Evolutionary conservation across 2,797 vertebrate species (phyloP).

Genomic region (Chloroceryle inda): DNA sequence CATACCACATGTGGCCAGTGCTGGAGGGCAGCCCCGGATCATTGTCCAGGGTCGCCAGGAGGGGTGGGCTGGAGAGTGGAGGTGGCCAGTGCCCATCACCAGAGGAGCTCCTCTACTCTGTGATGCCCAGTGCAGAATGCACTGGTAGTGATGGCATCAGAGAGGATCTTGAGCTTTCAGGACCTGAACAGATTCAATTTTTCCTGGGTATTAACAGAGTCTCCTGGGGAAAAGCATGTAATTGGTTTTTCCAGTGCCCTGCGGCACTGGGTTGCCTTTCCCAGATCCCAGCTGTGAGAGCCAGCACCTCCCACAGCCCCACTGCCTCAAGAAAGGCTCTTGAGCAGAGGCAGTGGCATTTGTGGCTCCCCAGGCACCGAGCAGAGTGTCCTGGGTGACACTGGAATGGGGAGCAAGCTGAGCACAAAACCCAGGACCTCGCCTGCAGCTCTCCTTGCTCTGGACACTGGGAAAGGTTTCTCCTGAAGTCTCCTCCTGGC

Average conservation of each 20-base stretch:
- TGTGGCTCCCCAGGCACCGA: accelerated
- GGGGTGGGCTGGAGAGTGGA: not conserved
- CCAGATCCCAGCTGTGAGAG: not conserved
- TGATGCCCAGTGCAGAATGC: not conserved
- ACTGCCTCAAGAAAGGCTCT: accelerated
- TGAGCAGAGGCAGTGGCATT: accelerated
- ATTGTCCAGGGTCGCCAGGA: accelerated
- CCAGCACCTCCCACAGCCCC: not conserved
- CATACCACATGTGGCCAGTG: not conserved
- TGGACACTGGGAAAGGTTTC: not conserved
- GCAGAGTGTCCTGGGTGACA: not conserved
- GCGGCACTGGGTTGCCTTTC: not conserved
- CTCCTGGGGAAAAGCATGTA: not conserved
- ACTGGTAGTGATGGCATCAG: not conserved
- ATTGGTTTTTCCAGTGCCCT: not conserved
- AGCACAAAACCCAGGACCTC: not conserved
- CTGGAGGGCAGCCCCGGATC: accelerated
- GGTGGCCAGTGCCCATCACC: accelerated
- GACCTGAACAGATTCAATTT: not conserved
- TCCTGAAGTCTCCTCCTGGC: not conserved
- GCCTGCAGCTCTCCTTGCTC: not conserved
- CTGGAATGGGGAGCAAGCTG: accelerated
- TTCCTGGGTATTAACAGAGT: not conserved
- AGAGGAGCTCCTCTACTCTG: accelerated
- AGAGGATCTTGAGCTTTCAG: not conserved